These are phyloP conservation scores for Drosophila yakuba DNA, from an alignment of 1,140 invertebrate genomes.

Conservation along the genomic window DNA sequence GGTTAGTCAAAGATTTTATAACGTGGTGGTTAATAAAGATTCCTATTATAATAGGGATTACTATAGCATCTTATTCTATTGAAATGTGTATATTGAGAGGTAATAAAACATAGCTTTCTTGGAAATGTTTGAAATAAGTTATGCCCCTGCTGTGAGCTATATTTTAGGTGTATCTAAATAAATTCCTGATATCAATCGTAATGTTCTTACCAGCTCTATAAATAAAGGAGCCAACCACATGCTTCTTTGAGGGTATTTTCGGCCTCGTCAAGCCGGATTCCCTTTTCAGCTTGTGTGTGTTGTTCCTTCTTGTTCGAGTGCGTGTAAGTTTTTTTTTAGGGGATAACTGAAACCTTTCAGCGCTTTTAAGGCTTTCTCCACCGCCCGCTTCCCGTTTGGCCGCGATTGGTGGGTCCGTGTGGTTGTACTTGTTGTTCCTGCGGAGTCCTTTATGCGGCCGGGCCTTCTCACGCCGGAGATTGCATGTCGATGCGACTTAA, in stretches of 20 bases:
- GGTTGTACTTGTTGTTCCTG: slow-evolving; percentile 43
- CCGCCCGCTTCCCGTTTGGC: slow-evolving; percentile 14
- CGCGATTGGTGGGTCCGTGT: slow-evolving; percentile 43
- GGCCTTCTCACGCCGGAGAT: slow-evolving; percentile 64
- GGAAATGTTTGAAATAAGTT: too few species aligned
- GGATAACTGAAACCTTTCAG: slow-evolving; percentile 67
- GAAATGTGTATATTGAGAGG: too few species aligned
- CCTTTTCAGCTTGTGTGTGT: slow-evolving; percentile 22
- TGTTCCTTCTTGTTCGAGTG: slow-evolving; percentile 21
- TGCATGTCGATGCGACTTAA: slow-evolving; percentile 81
- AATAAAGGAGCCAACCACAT: slow-evolving; percentile 25
- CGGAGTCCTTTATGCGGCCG: slow-evolving; percentile 35
- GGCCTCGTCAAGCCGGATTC: slow-evolving; percentile 34
- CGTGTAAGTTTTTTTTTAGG: slow-evolving; percentile 31
- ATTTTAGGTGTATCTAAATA: not conserved
- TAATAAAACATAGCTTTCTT: too few species aligned
- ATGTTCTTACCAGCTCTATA: not conserved
- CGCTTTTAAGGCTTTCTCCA: slow-evolving; percentile 61
- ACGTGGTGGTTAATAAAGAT: too few species aligned
- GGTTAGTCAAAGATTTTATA: too few species aligned
- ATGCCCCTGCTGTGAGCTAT: too few species aligned
- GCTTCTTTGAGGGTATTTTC: slow-evolving; percentile 40
- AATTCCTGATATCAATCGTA: not conserved
- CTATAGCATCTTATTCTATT: too few species aligned
- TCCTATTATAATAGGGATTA: too few species aligned